phyloP scores from a whole-genome alignment of 2,113 vertebrate genomes.

The Pogona vitticeps region DNA sequence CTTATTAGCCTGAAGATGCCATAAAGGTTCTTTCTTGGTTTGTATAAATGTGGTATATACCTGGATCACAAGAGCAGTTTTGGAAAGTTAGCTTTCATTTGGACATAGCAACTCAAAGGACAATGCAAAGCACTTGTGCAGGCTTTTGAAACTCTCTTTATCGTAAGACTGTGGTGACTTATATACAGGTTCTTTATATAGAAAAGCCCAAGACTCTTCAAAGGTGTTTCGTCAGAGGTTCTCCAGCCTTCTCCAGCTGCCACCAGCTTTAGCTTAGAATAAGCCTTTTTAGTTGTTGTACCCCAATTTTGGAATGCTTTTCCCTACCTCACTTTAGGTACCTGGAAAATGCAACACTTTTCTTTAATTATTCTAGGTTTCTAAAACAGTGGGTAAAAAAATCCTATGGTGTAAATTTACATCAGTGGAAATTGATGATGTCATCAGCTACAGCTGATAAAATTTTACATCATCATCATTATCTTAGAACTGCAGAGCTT shows the following conservation, averaged over 20 bases:
- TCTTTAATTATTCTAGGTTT: background rate
- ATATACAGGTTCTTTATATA: background rate
- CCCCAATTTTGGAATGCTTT: too few species aligned
- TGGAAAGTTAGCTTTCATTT: background rate
- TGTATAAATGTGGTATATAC: too few species aligned
- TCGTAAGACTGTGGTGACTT: background rate
- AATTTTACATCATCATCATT: too few species aligned
- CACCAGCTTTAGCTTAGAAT: background rate
- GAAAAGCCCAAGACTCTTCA: background rate
- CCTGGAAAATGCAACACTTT: background rate
- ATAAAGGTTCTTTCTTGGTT: too few species aligned
- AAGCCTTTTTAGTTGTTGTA: background rate
- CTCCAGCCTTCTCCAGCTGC: background rate
- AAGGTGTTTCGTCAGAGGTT: background rate
- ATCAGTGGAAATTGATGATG: too few species aligned
- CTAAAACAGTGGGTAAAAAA: background rate
- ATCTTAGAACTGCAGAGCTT: too few species aligned
- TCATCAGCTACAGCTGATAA: too few species aligned
- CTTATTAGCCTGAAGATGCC: too few species aligned
- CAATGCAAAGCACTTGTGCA: background rate
- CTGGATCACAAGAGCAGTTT: background rate
- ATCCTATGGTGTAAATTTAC: too few species aligned
- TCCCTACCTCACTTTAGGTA: background rate
- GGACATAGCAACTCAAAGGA: background rate
- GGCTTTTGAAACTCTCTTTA: background rate